Conservation (phyloP, 2,797 vertebrate species). For the Neosilurus mollespiculum region DNA sequence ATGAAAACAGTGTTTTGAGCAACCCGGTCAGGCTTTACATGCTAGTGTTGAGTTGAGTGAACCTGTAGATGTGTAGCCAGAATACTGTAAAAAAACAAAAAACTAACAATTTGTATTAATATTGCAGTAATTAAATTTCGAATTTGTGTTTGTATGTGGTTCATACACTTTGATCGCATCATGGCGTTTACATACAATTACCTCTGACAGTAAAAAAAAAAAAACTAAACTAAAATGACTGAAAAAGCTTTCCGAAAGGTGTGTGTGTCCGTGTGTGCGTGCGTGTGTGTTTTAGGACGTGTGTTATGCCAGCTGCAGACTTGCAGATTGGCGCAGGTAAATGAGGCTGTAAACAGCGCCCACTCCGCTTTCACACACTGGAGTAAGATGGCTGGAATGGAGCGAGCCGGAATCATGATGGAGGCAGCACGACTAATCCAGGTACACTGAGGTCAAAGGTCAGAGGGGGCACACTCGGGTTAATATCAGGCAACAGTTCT, state of each 20-base stretch:
- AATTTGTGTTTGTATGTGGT: background rate
- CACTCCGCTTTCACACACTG: constrained; percentile 82
- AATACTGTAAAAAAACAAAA: background rate
- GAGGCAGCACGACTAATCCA: constrained; percentile 88
- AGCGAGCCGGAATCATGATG: constrained; percentile 84
- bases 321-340: constrained; percentile 82
- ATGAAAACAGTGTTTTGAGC: background rate
- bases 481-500: background rate
- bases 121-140: background rate
- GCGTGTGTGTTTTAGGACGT: constrained; percentile 71
- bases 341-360: constrained; percentile 83
- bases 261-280: background rate
- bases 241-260: background rate
- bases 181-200: background rate
- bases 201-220: background rate
- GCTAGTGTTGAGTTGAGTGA: background rate
- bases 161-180: background rate
- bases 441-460: constrained; percentile 65
- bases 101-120: background rate
- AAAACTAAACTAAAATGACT: background rate
- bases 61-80: background rate
- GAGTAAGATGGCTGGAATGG: constrained; percentile 90
- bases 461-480: background rate
- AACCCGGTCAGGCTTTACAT: background rate
- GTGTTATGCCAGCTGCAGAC: constrained; percentile 81